These are phyloP conservation scores for Dexiosoma caninum DNA, from an alignment of 2,888 invertebrate species.

Conservation along the genomic window DNA sequence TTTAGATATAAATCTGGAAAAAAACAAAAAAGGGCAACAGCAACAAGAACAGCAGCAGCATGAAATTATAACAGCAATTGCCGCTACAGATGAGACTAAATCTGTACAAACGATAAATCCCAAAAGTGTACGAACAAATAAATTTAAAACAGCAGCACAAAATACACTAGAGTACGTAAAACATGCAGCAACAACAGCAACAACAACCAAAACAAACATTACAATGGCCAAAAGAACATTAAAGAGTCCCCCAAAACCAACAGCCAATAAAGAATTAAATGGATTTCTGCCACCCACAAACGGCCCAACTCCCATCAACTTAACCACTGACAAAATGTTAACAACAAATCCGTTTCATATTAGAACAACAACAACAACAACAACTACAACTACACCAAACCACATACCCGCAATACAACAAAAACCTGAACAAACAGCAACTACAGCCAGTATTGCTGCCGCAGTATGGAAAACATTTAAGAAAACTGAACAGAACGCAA, in stretches of 20 bases:
- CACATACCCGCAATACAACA: not conserved
- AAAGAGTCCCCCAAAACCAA: constrained; percentile 61
- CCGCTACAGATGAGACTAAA: constrained; percentile 59
- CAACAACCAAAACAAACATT: constrained; percentile 6
- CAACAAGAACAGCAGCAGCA: constrained; percentile 53
- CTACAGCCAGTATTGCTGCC: constrained; percentile 20
- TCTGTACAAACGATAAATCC: constrained; percentile 42
- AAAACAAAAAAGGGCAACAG: constrained; percentile 30
- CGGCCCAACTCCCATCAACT: constrained; percentile 10
- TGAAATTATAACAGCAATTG: constrained; percentile 55
- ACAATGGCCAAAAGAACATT: constrained; percentile 31
- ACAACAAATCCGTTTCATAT: constrained; percentile 29
- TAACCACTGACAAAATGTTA: not conserved
- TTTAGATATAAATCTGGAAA: constrained; percentile 61
- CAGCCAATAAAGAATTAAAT: constrained; percentile 43
- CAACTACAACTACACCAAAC: not conserved
- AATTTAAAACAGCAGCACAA: constrained; percentile 31
- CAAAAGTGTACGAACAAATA: constrained; percentile 59
- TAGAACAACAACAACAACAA: constrained; percentile 13
- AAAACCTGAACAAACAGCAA: constrained; percentile 27
- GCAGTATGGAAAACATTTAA: constrained; percentile 39
- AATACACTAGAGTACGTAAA: not conserved
- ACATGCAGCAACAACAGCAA: not conserved
- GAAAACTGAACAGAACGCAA: constrained; percentile 15
- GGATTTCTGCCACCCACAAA: not conserved